A percentile compares a stretch with the other conserved stretches of the same genome.
Conservation (phyloP, 2,888 invertebrate genomes). For the Glaucopsyche alexis region DNA sequence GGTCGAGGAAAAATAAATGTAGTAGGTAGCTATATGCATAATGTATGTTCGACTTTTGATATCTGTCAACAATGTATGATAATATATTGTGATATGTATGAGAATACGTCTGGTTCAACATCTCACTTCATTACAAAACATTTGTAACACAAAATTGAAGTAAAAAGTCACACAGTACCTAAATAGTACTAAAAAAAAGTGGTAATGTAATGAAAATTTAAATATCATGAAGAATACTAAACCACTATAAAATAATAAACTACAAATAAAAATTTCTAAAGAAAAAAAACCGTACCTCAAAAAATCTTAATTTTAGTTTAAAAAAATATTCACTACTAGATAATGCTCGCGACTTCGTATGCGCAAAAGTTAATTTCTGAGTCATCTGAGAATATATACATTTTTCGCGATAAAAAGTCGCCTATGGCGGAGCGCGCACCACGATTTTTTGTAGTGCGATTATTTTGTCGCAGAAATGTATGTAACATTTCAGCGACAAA, state of each 20-base stretch:
- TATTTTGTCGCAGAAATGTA: no score
- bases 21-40: constrained; percentile 48
- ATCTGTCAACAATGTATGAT: constrained; percentile 42
- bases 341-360: no score
- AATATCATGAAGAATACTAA: neutral
- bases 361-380: no score
- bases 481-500: no score
- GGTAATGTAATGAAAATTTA: no score
- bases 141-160: neutral
- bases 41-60: constrained; percentile 48
- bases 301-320: neutral
- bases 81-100: constrained; percentile 34
- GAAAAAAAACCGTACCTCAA: neutral
- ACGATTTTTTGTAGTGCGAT: no score
- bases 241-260: neutral
- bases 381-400: no score
- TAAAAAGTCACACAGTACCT: no score
- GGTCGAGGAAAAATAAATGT: constrained; percentile 49
- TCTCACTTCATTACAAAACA: neutral
- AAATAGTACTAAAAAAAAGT: no score
- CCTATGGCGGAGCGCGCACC: no score
- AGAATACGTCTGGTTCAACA: neutral
- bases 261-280: neutral
- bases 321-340: no score
- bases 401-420: no score